These are phyloP conservation scores for Diplazon laetatorius DNA, from an alignment of 2,888 invertebrate species.

Conservation along the genomic window DNA sequence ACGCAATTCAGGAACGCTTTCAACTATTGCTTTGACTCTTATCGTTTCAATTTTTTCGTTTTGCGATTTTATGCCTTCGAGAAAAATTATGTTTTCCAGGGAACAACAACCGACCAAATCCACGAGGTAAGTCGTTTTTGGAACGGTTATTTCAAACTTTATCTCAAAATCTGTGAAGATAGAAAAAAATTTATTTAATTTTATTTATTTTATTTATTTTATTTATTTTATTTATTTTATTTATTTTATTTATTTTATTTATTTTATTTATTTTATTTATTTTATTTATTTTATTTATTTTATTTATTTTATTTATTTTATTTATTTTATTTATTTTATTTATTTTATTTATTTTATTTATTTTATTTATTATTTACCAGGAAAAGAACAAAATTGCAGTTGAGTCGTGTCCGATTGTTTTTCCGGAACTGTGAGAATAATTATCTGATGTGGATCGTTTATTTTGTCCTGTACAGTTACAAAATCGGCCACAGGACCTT, in stretches of 20 bases:
- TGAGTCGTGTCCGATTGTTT: slow-evolving; percentile 45
- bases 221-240: too few species aligned
- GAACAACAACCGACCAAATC: slow-evolving; percentile 70
- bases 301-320: too few species aligned
- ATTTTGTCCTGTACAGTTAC: slow-evolving; percentile 70
- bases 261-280: too few species aligned
- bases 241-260: too few species aligned
- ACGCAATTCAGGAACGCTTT: slow-evolving; percentile 83
- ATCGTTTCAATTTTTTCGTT: slow-evolving; percentile 73
- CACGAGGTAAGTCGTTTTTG: slow-evolving; percentile 74
- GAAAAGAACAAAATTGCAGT: slow-evolving; percentile 73
- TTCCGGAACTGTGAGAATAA: slow-evolving; percentile 68
- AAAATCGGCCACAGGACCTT: slow-evolving; percentile 73
- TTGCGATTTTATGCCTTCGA: slow-evolving; percentile 74
- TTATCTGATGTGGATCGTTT: slow-evolving; percentile 68
- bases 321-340: too few species aligned
- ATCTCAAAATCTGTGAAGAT: slow-evolving; percentile 72
- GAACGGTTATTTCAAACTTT: slow-evolving; percentile 76
- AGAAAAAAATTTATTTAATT: too few species aligned
- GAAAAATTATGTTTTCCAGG: slow-evolving; percentile 76
- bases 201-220: too few species aligned
- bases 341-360: too few species aligned
- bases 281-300: too few species aligned
- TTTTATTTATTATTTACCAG: slow-evolving; percentile 73
- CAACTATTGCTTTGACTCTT: slow-evolving; percentile 78